Evolutionary conservation across 2,113 vertebrate genomes (phyloP), one percentile per base, ranked within the genome.

Genomic region (Cettia cetti): DNA sequence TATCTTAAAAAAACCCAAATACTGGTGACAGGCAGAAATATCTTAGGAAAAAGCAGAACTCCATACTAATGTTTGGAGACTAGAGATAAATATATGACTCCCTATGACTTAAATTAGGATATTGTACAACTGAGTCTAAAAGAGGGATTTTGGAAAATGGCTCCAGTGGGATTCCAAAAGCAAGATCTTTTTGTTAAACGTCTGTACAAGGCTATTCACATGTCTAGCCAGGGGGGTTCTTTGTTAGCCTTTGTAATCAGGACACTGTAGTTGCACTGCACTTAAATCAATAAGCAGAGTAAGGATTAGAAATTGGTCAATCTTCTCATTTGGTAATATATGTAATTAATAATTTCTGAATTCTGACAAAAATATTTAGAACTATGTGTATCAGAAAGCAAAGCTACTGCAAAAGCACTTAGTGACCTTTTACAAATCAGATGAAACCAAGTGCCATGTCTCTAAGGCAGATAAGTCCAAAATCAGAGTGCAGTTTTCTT

Each of bases 321-420:
- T 86, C 50, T 90, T 82, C 56, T 82, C 33, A 27, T 71, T 35
- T 87, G 70, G 50, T 71, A 66, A 70, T 82, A 75, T 44, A 76
- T 65, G 26, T 82, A 53, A 85, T 66, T 87, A 60, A 92, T 86
- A 5, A 49, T 50, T 63, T 93, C 82, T 94, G 49, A 72, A 27
- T 88, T 81, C 74, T 74, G 45, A 66, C 82, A 78, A 81, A 74
- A 86, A 69, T 20, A 64, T 70, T 72, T 69, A 69, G 45, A 84
- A 33, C 11, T 42, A 23, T 30, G 35, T 12, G 23, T 66, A 75
- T 59, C 42, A 74, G 53, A 53, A 39, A 57, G 31, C 0, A 4
- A 82, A 88, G 21, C 14, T 86, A 49, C 28, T 28, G n/a, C n/a
- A 68, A 33, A n/a, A 86, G 10, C 54, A 61, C 3, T 54, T 78